A percentile compares a stretch with the other conserved stretches of the same genome.
Evolutionary conservation across 2,888 invertebrate genomes (phyloP).

Genomic region (Exephanes ischioxanthus): DNA sequence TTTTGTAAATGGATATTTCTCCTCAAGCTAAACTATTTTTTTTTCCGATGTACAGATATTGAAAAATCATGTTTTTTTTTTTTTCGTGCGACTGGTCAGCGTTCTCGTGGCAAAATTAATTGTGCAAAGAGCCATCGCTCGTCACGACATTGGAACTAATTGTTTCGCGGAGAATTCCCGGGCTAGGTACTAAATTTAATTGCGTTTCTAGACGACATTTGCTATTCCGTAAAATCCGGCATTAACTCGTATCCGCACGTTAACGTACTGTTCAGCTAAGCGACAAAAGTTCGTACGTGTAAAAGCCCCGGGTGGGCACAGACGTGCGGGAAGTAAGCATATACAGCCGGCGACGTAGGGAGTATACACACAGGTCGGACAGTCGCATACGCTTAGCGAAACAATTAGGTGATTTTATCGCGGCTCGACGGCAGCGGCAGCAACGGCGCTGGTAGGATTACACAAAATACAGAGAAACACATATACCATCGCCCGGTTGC

Average conservation of each 20-base stretch:
- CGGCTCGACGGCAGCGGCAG: slow-evolving; percentile 74
- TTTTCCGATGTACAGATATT: too few species aligned
- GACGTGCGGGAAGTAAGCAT: slow-evolving; percentile 43
- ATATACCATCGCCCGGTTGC: slow-evolving; percentile 68
- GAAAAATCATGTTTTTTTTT: background rate
- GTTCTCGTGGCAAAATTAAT: background rate
- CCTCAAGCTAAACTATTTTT: too few species aligned
- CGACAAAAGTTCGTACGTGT: slow-evolving; percentile 44
- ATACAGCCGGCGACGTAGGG: slow-evolving; percentile 50
- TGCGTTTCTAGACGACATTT: slow-evolving; percentile 3
- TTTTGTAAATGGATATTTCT: too few species aligned
- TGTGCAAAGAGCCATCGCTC: background rate
- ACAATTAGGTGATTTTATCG: slow-evolving; percentile 85
- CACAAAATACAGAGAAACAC: slow-evolving; percentile 54
- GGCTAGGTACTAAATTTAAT: background rate
- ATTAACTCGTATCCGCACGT: slow-evolving; percentile 10
- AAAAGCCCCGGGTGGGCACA: slow-evolving; percentile 52
- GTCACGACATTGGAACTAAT: background rate
- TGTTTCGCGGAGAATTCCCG: background rate
- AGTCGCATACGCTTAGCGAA: slow-evolving; percentile 85
- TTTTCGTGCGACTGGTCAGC: background rate
- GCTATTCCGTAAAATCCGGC: background rate
- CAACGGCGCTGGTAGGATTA: slow-evolving; percentile 37
- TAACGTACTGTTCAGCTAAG: slow-evolving; percentile 23
- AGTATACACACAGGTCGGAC: slow-evolving; percentile 74